phyloP scores from a whole-genome alignment of 2,888 invertebrate genomes.

The Parapristionchus giblindavisi region DNA sequence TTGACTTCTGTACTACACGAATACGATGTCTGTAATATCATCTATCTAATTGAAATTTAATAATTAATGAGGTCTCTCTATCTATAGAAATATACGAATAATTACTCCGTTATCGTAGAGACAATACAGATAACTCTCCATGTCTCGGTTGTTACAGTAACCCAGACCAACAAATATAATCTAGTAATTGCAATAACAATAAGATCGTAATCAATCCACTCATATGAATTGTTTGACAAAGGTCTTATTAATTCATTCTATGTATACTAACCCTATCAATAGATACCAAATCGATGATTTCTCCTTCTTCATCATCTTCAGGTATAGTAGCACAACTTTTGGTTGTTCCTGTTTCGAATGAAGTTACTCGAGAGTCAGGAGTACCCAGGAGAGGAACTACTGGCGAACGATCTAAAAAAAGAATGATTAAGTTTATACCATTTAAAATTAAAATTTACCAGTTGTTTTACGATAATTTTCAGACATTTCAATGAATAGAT shows the following conservation, averaged over 20 bases:
- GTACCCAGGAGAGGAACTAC: slow-evolving; percentile 55
- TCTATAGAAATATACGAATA: too few species aligned
- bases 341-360: slow-evolving; percentile 61
- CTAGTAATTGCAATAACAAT: not conserved
- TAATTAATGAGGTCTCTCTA: too few species aligned
- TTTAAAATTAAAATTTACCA: too few species aligned
- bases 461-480: too few species aligned
- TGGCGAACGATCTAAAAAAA: slow-evolving; percentile 51
- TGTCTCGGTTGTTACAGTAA: not conserved
- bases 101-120: too few species aligned
- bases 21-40: slow-evolving; percentile 46
- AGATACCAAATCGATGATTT: slow-evolving; percentile 56
- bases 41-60: too few species aligned
- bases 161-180: not conserved
- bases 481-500: too few species aligned
- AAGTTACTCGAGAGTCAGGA: slow-evolving; percentile 64
- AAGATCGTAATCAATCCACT: too few species aligned
- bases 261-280: slow-evolving; percentile 57
- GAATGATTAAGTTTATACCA: not conserved
- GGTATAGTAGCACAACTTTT: slow-evolving; percentile 66
- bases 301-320: slow-evolving; percentile 59
- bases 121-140: too few species aligned
- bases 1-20: slow-evolving; percentile 47
- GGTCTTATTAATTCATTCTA: not conserved
- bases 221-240: not conserved